Conservation (phyloP, 2,797 vertebrate species). For the Uromys caudimaculatus region DNA sequence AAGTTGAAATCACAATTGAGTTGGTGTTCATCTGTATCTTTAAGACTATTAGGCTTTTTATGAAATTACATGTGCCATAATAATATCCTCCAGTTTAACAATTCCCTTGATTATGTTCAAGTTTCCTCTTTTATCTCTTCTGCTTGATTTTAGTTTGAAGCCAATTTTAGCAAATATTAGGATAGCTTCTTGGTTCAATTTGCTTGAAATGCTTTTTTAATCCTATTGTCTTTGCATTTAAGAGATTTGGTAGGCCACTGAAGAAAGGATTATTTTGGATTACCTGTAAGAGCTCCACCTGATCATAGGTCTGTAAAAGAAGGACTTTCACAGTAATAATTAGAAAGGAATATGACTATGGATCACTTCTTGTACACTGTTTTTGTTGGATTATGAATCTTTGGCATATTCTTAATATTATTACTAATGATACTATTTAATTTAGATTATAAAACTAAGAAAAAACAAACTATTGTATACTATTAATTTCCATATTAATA, state of each 20-base stretch:
- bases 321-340: not conserved
- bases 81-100: not conserved
- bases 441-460: not conserved
- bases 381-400: not conserved
- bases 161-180: no score
- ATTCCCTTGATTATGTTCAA: not conserved
- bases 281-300: not conserved
- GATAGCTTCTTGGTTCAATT: no score
- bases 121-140: no score
- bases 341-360: not conserved
- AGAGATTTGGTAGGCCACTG: not conserved
- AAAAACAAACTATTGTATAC: not conserved
- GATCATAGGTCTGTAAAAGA: not conserved
- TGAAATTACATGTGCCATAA: no score
- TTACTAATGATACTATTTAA: not conserved
- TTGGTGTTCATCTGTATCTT: not conserved
- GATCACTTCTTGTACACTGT: not conserved
- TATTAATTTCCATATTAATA: not conserved
- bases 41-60: not conserved
- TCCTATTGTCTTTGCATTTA: not conserved
- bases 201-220: no score
- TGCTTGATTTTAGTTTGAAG: no score
- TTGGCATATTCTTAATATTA: not conserved
- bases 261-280: not conserved
- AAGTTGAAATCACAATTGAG: not conserved